Evolutionary conservation across 2,888 invertebrate genomes (phyloP), one percentile per base, ranked within the genome.

Genomic region (Hipparchia sbordonii): DNA sequence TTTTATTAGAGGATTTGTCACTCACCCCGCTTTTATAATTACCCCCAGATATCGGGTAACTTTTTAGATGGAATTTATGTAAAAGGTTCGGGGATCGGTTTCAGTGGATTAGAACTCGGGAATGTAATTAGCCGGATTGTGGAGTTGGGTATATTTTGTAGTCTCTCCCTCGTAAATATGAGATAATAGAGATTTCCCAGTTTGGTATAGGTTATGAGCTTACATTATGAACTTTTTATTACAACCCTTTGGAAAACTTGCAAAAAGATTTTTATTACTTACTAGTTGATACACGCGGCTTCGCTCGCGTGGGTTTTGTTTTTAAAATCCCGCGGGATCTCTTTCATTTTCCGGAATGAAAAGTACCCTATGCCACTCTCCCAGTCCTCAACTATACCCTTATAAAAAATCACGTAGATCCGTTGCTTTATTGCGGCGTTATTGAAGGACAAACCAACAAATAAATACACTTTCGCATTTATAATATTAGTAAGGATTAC

Each of bases 1-100:
- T 93, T 93, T 94, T 93, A 94, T 93, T 91, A 87, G 91, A 85
- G 91, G 92, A 92, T 93, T 93, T 93, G 92, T 93, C 93, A 92
- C 89, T 90, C 89, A 86, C 88, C 86, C 90, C 89, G 85, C 89
- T 89, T 91, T 90, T 91, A 91, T 92, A 93, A 91, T 93, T 93
- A 89, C 89, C 87, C 87, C 87, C 79, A 83, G 88, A 91, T 91
- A 92, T 91, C 88, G 89, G 81, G 87, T 86, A 91, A 91, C 89
- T 91, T 92, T 92, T 89, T 88, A 87, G 86, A 87, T 85, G 79
- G 84, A 84, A 89, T 91, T 91, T 90, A 91, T 89, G 81, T 81
- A 77, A 80, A 82, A 81, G 83, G 84, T 86, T 89, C 89, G 82
- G 80, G 82, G 81, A 82, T 81, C 77, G 81, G 79, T 81, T 83